Base-by-base conservation (phyloP, 2,888 invertebrate genomes). In the Drosophila paracracens region DNA sequence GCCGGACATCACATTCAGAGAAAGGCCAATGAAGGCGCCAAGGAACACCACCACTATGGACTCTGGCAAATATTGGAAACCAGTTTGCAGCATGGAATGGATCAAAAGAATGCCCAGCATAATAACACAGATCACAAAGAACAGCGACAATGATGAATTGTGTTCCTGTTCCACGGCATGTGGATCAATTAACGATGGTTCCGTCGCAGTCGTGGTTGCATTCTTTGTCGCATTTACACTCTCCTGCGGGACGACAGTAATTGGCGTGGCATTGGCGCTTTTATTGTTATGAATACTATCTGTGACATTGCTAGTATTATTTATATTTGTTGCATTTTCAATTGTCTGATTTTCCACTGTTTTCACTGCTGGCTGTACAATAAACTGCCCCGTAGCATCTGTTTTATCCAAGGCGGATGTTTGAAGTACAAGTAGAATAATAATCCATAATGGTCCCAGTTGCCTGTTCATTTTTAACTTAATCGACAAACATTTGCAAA, bases 41-140 rank as follows among this genome's bases (percentile, higher is more conserved):
- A 99, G 94, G 90, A 99, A 97, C 27, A 99, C 98, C 76, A 99
- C 98, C 7, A 99, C 99, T 64, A 99, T 97, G 93, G 98, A 99
- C 93, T 99, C 99, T 0, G 99, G 99, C 40, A 99, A 94, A 93
- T 98, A 99, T 82, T 98, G 98, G 91, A 99, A 98, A 82, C 98
- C 97, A 16, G 98, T 98, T 93, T 98, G 97, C 33, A 99, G 94
- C 96, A 99, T 96, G 6, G 98, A 94, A 92, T 99, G 99, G 80
- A 99, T 99, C 33, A 99, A 94, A 57, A 99, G 94, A 81, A 99
- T 99, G 62, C 99, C 98, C 67, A 99, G 94, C 58, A 98, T 99
- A 69, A 99, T 94, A 16, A 99, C 98, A 91, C 98, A 97, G 0
- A 99, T 94, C 18, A 99, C 99, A 93, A 99, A 99, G 93, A 99